Evolutionary conservation across 2,797 vertebrate genomes (phyloP), one percentile per base, ranked within the genome.

Genomic region (Myotis vivesi): DNA sequence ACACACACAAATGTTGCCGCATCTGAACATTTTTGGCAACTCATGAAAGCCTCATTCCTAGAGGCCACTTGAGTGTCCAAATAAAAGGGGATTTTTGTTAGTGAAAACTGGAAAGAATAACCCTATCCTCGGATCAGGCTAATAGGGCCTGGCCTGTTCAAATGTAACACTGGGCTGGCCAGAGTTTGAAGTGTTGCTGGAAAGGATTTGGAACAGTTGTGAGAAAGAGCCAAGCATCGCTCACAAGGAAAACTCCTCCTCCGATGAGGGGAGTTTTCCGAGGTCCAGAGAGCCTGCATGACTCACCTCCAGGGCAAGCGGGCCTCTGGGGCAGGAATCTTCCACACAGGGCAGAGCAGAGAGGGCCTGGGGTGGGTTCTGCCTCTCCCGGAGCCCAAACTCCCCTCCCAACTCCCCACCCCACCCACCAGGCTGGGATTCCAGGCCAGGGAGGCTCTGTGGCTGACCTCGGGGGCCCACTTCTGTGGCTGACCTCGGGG

Each of bases 61-160:
- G 97, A 97, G 97, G 96, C 96, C 96, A 97, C 94, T 97, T 96
- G 92, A 97, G 94, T 97, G 96, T 97, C 96, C 97, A 97, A 97
- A 97, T 97, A 96, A 97, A 97, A 97, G 95, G 87, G 96, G 94
- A 97, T 96, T 97, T 97, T 97, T 96, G 95, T 97, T 97, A 96
- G 96, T 95, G 95, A 97, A 97, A 96, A 95, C 97, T 97, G 97
- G 96, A 96, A 97, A 97, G 94, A 96, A 96, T 95, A 96, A 96
- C 86, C 95, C 93, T 25, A 93, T 96, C 92, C 92, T 94, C 87
- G 91, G 94, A 97, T 94, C 96, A 95, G 83, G 87, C 96, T 92
- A 96, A 94, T 94, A 94, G 97, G 93, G 94, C 95, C 95, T 94
- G 95, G 97, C 93, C 87, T 92, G 96, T 95, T 94, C 90, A 96